Conservation (phyloP, 2,113 vertebrate species). For the Charadrius vociferus region DNA sequence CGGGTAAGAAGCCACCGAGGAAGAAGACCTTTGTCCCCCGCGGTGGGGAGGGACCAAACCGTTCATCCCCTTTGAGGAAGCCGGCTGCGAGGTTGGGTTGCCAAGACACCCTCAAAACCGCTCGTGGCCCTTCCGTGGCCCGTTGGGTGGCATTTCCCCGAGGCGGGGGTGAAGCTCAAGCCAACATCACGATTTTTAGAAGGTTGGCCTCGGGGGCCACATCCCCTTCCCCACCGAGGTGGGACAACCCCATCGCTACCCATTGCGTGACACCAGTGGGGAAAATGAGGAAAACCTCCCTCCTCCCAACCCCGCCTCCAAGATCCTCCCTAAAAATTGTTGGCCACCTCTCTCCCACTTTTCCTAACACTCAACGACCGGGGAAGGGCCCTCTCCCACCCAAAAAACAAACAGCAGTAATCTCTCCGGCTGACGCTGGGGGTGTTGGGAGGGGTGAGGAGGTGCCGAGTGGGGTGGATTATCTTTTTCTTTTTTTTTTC, state of each 20-base stretch:
- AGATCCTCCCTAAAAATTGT: neutral
- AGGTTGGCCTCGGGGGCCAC: too few species aligned
- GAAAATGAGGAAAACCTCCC: too few species aligned
- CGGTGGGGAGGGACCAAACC: neutral
- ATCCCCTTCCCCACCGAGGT: too few species aligned
- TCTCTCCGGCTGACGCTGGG: accelerated
- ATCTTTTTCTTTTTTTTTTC: too few species aligned
- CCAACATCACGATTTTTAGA: neutral
- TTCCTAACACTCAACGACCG: too few species aligned
- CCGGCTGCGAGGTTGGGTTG: neutral
- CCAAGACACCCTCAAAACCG: neutral
- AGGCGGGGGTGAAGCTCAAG: neutral
- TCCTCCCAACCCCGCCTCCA: neutral
- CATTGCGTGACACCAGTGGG: too few species aligned
- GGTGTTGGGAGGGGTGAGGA: neutral
- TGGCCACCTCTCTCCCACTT: too few species aligned
- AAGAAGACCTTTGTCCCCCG: neutral
- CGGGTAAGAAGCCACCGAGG: neutral
- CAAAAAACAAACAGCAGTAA: neutral
- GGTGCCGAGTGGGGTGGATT: too few species aligned
- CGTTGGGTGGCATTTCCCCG: neutral
- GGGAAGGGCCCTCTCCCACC: neutral
- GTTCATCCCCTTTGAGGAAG: too few species aligned
- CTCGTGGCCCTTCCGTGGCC: too few species aligned
- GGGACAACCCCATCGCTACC: too few species aligned